Conservation (phyloP, 2,113 vertebrate species). For the Tachysurus fulvidraco region DNA sequence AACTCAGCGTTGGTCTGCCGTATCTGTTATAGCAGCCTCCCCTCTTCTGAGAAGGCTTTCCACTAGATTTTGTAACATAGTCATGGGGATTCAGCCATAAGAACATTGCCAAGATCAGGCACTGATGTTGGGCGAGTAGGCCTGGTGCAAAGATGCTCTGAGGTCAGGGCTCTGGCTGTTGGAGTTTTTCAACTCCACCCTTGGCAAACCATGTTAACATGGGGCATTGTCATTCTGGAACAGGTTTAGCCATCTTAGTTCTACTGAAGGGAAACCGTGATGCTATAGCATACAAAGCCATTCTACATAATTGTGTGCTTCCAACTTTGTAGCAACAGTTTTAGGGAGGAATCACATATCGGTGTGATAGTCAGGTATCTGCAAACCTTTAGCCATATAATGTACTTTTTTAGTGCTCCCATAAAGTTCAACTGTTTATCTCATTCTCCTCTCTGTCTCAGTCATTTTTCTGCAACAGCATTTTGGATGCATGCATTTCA, state of each 20-base stretch:
- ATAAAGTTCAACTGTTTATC: background rate
- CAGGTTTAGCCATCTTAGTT: background rate
- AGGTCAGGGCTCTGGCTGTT: background rate
- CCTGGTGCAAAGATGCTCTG: background rate
- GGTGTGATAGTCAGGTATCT: background rate
- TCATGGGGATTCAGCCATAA: background rate
- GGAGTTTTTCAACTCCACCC: background rate
- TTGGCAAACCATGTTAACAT: background rate
- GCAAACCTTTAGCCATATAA: background rate
- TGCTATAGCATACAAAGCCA: background rate
- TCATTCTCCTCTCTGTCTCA: slow-evolving; percentile 15
- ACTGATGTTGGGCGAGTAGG: background rate
- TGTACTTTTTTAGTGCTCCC: background rate
- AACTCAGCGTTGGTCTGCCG: background rate
- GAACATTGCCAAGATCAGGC: background rate
- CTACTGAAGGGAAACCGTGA: background rate
- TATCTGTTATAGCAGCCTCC: background rate
- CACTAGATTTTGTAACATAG: background rate
- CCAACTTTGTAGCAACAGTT: background rate
- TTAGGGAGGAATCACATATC: background rate
- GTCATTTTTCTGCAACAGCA: slow-evolving; percentile 13
- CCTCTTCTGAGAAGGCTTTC: background rate
- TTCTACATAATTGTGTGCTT: background rate
- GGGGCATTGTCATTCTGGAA: background rate
- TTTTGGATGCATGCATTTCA: slow-evolving; percentile 40